These are phyloP conservation scores for Myanophis thanlyinensis DNA, from an alignment of 2,113 vertebrate species.

Conservation along the genomic window DNA sequence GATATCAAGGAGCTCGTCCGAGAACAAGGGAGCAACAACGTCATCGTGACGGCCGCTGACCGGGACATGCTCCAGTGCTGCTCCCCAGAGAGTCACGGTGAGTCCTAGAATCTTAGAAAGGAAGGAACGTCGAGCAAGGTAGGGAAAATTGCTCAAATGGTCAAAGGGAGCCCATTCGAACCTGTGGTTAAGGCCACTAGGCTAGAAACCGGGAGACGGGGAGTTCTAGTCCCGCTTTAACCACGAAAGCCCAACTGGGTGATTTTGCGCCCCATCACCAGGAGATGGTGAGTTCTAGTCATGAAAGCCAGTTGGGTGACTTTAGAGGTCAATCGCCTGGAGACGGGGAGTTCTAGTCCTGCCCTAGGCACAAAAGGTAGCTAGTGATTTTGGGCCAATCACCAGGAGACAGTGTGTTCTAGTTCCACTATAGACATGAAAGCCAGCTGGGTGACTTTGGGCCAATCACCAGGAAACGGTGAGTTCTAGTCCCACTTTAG, in stretches of 20 bases:
- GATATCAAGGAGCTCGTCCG: slow-evolving; percentile 83
- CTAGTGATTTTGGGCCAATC: too few species aligned
- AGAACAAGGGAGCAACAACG: slow-evolving; percentile 81
- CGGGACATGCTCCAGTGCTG: slow-evolving; percentile 79
- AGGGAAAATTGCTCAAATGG: not conserved
- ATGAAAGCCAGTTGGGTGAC: too few species aligned
- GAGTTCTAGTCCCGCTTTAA: not conserved
- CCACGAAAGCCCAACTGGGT: too few species aligned
- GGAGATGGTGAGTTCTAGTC: not conserved
- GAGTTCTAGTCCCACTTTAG: too few species aligned
- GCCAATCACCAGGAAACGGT: too few species aligned
- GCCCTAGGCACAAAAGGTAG: too few species aligned
- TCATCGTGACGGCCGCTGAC: slow-evolving; percentile 81
- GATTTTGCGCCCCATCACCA: too few species aligned
- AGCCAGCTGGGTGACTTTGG: too few species aligned
- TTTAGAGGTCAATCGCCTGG: too few species aligned
- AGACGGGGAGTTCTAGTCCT: too few species aligned
- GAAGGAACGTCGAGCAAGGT: not conserved
- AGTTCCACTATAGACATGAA: too few species aligned
- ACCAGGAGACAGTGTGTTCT: too few species aligned
- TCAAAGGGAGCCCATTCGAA: not conserved
- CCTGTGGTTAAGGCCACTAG: not conserved
- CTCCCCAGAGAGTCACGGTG: slow-evolving; percentile 79
- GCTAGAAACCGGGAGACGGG: not conserved
- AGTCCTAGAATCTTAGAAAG: not conserved